Base-by-base conservation (phyloP, 2,797 vertebrate genomes). In the Tympanoctomys barrerae region DNA sequence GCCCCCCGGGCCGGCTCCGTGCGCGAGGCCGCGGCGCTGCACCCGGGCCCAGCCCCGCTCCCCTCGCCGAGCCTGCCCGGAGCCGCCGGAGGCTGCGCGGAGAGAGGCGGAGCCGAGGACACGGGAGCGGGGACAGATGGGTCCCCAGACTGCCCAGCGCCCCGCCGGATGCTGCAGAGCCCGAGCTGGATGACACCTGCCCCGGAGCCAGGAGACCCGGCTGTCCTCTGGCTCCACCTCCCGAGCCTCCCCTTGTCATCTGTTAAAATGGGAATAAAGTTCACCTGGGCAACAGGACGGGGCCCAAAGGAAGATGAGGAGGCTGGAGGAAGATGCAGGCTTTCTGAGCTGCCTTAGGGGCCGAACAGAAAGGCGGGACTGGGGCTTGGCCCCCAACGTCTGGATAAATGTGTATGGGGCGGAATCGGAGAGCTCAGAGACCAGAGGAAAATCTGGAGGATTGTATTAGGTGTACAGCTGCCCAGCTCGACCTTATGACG, bases 1-100 rank as follows among this genome's bases (percentile, higher is more conserved):
- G 7, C 42, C 90, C 92, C 96, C 94, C 90, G 86, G 94, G 88
- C 95, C 96, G 92, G 62, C 92, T 93, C 57, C 22, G 9, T 64
- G 70, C 26, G 81, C 89, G n/a, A 66, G 91, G 73, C 87, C n/a
- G 42, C 46, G 79, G 92, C n/a, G 86, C 24, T 26, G 46, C 92
- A 78, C 61, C 95, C 57, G 13, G 70, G 77, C 90, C 54, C 54
- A 61, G 86, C 88, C 95, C 71, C 59, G 64, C 66, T 90, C 89
- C 93, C 54, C 93, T 61, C 94, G 78, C 82, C 52, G 39, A 33
- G 52, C 89, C 81, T 2, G 49, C 33, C 79, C 79, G 1, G 5
- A n/a, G 52, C 19, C 66, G 75, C 91, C 85, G 92, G 95, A 94
- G 87, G 87, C 89, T 88, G 39, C 21, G 80, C 89, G 87, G 80